These are phyloP conservation scores for Philereme vetulata DNA, from an alignment of 2,888 invertebrate genomes.

Conservation along the genomic window DNA sequence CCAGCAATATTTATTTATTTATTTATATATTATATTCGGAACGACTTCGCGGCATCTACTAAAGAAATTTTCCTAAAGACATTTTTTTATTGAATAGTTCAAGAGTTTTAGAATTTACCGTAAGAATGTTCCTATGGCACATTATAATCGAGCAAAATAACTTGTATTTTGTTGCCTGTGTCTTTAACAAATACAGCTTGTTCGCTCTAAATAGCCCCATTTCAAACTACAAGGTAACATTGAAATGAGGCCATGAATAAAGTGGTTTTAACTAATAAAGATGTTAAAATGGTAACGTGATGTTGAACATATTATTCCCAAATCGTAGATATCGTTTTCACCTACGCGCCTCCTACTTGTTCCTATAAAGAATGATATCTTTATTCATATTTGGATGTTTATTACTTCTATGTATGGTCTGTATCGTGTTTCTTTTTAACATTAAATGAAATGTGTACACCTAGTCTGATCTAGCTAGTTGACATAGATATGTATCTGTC, in stretches of 20 bases:
- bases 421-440: conserved; percentile 3
- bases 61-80: too few relatives aligned
- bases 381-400: conserved; percentile 40
- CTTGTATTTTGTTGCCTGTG: not conserved
- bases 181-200: conserved; percentile 4
- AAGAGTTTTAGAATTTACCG: too few relatives aligned
- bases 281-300: conserved; percentile 44
- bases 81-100: too few relatives aligned
- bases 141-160: not conserved
- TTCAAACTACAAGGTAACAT: conserved; percentile 13
- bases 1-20: too few relatives aligned
- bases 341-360: conserved; percentile 62
- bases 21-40: too few relatives aligned
- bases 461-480: not conserved
- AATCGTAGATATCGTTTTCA: conserved; percentile 44
- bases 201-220: conserved; percentile 9
- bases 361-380: conserved; percentile 43
- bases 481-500: too few relatives aligned
- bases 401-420: conserved; percentile 10
- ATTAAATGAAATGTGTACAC: not conserved
- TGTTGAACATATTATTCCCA: conserved; percentile 38
- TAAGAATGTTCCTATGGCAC: not conserved
- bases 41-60: too few relatives aligned
- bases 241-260: conserved; percentile 10
- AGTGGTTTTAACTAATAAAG: conserved; percentile 40